Conservation (phyloP, 2,113 vertebrate genomes). For the Catharus minimus region DNA sequence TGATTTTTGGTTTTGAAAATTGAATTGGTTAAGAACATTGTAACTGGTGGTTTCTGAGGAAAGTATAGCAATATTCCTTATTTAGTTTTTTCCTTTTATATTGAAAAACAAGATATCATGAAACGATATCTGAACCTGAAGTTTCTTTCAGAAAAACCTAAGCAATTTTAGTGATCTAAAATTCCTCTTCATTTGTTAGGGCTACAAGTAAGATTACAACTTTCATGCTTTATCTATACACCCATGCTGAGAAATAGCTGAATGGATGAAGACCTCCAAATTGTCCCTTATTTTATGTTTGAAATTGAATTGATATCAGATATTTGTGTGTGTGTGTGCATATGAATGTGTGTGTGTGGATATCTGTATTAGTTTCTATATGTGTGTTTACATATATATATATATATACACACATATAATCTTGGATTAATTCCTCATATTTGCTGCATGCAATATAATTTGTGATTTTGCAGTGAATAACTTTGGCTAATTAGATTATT, state of each 20-base stretch:
- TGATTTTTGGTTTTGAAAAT: neutral
- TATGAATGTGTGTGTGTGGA: neutral
- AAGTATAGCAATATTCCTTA: neutral
- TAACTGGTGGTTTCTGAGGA: neutral
- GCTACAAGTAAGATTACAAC: neutral
- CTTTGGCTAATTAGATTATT: neutral
- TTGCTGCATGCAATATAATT: neutral
- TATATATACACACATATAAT: neutral
- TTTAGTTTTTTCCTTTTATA: neutral
- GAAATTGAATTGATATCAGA: neutral
- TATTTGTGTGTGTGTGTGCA: fast-evolving
- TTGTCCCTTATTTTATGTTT: neutral
- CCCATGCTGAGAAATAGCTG: neutral
- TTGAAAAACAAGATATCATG: neutral
- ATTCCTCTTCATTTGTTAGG: neutral
- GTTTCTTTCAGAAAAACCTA: neutral
- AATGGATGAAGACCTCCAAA: neutral
- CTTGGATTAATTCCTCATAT: neutral
- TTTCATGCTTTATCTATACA: neutral
- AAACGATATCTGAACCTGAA: neutral
- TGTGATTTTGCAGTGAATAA: neutral
- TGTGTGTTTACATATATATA: fast-evolving
- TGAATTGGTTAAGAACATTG: neutral
- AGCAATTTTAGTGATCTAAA: neutral
- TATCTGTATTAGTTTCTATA: neutral